A percentile compares a stretch with the other conserved stretches of the same genome.
phyloP scores from a whole-genome alignment of 2,113 vertebrate species.

The Orycteropus afer region DNA sequence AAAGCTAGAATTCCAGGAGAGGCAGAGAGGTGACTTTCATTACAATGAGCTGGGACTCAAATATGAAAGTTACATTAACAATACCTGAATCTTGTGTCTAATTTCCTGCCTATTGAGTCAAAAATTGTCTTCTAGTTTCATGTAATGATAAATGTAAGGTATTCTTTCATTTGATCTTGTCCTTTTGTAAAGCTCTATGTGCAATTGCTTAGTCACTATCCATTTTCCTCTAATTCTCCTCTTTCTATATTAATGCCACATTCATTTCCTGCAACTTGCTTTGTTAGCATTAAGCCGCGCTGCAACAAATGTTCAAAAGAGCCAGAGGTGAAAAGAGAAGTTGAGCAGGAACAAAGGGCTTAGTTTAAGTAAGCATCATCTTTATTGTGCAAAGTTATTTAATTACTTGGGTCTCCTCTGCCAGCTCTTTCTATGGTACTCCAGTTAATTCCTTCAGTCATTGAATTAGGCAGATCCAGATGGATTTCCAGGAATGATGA shows the following conservation, averaged over 20 bases:
- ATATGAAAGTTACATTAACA: slow-evolving; percentile 54
- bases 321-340: not conserved
- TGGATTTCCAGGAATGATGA: slow-evolving; percentile 51
- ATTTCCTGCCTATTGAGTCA: slow-evolving; percentile 69
- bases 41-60: slow-evolving; percentile 29
- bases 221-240: slow-evolving; percentile 61
- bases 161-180: slow-evolving; percentile 12
- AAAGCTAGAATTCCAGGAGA: slow-evolving; percentile 47
- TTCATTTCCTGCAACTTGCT: slow-evolving; percentile 40
- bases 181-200: slow-evolving; percentile 18
- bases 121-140: slow-evolving; percentile 68
- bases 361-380: not conserved
- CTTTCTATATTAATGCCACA: slow-evolving; percentile 33
- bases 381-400: not conserved
- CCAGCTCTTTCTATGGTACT: not conserved
- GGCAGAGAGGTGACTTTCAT: slow-evolving; percentile 25
- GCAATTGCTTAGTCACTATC: slow-evolving; percentile 3
- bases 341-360: not conserved
- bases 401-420: not conserved
- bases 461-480: not conserved
- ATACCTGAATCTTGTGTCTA: slow-evolving; percentile 9
- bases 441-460: not conserved
- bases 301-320: not conserved
- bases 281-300: slow-evolving; percentile 39
- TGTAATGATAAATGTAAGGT: slow-evolving; percentile 38